Evolutionary conservation across 2,113 vertebrate genomes (phyloP), one percentile per base, ranked within the genome.

Genomic region (Charina bottae): DNA sequence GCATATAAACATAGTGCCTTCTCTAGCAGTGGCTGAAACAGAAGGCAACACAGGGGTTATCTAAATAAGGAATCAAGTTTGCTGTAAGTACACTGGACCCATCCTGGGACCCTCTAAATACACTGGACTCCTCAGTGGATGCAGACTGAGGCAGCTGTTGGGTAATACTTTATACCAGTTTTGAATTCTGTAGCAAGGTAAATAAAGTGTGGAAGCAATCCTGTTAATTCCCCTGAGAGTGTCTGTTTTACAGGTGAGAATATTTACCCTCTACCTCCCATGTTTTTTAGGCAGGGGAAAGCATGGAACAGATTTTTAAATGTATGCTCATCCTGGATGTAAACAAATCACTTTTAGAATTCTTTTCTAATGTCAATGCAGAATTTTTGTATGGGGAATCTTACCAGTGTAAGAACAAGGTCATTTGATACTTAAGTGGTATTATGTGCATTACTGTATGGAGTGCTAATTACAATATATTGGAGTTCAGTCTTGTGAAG

Each of bases 381-480:
- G 94, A 0, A 93, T 56, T 95, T 95, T 96, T 94, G 90, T 96
- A 91, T 78, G 95, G 53, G 58, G 21, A 72, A 1, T 53, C 94
- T 91, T 83, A 83, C 60, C 93, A 3, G 93, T 91, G 90, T 94
- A 93, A 17, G 55, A 92, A 93, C 46, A 0, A 91, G 87, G 58
- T 95, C 2, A 17, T 5, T 54, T 87, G 94, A 59, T 84, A 37
- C 92, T 90, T 90, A 11, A 93, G 93, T 15, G 68, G 93, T 95
- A 62, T 88, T 87, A 0, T 88, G 95, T 97, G 72, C 94, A 93
- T 94, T 95, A 49, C 28, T 23, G 78, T 96, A 94, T 92, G 90
- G 95, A 6, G 2, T 92, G 84, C 64, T 78, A 89, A 62, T 94
- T 78, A 95, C 96, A 95, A 94, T 94, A 90, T 94, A 93, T 94